A percentile compares a stretch with the other conserved stretches of the same genome.
Conservation (phyloP, 2,888 invertebrate species). For the Biston betularia region DNA sequence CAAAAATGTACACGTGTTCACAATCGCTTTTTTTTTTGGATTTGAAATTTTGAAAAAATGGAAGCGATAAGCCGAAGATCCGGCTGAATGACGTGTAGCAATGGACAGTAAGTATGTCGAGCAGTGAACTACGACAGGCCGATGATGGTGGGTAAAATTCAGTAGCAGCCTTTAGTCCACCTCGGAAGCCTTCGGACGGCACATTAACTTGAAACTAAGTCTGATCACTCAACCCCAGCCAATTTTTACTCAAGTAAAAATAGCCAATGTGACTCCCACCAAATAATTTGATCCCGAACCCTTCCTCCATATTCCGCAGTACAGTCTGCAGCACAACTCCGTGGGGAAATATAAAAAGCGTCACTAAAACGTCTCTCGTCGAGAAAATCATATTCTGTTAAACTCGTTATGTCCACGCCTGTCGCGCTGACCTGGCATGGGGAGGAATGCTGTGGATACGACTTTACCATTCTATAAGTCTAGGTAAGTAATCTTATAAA, state of each 20-base stretch:
- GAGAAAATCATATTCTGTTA: conserved; percentile 85
- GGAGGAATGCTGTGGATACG: conserved; percentile 58
- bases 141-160: no score
- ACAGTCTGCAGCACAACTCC: conserved; percentile 73
- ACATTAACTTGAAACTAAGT: no score
- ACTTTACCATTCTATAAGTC: not conserved
- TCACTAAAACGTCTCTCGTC: conserved; percentile 81
- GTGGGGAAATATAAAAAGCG: conserved; percentile 75
- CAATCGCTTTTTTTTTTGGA: no score
- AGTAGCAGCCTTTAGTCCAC: no score
- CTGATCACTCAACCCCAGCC: not conserved
- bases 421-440: conserved; percentile 81
- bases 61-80: no score
- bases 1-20: no score
- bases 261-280: conserved; percentile 20
- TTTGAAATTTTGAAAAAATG: no score
- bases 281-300: conserved; percentile 30
- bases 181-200: no score
- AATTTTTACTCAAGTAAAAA: conserved; percentile 3
- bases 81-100: no score
- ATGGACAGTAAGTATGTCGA: no score
- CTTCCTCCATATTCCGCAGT: conserved; percentile 62
- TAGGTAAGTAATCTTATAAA: no score
- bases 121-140: no score
- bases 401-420: conserved; percentile 84